Evolutionary conservation across 2,797 vertebrate genomes (phyloP).

Genomic region (Acrocephalus scirpaceus): DNA sequence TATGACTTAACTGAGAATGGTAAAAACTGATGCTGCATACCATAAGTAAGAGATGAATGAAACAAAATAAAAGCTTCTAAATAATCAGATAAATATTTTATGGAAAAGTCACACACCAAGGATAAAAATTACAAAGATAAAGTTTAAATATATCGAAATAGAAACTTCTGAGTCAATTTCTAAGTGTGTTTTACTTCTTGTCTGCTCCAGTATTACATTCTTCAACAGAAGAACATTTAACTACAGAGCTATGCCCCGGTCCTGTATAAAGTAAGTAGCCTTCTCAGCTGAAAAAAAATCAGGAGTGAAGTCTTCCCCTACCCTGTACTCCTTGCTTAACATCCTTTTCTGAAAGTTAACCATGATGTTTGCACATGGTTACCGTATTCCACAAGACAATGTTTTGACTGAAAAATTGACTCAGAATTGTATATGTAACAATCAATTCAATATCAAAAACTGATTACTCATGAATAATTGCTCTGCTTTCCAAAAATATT

Average conservation of each 20-base stretch:
- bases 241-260: background rate
- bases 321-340: background rate
- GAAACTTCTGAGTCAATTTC: background rate
- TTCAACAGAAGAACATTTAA: background rate
- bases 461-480: background rate
- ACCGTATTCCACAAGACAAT: accelerated
- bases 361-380: background rate
- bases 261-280: background rate
- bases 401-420: background rate
- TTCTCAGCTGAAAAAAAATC: background rate
- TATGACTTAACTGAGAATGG: background rate
- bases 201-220: background rate
- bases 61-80: background rate
- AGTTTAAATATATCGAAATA: background rate
- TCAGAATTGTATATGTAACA: background rate
- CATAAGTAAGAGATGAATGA: background rate
- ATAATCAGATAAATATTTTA: background rate
- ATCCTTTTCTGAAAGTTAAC: background rate
- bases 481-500: background rate
- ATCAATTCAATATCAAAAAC: background rate
- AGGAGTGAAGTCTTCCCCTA: background rate
- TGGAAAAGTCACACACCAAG: background rate
- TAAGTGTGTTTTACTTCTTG: background rate
- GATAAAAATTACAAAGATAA: background rate
- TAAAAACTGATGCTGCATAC: background rate